Evolutionary conservation across 2,797 vertebrate genomes (phyloP).

Genomic region (Melopsittacus undulatus): DNA sequence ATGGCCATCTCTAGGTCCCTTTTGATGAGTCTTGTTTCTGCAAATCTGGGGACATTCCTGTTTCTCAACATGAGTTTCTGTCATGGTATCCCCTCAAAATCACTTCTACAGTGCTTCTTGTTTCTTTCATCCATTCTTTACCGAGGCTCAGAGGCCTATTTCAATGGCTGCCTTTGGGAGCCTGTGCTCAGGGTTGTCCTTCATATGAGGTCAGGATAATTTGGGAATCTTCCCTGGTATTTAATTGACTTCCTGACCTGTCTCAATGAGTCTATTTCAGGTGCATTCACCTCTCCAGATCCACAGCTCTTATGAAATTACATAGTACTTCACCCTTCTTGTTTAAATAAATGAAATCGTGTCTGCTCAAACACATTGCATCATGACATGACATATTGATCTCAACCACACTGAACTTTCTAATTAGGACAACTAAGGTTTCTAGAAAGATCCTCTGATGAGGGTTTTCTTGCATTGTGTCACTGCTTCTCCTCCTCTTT

Average conservation of each 20-base stretch:
- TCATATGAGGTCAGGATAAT: not conserved
- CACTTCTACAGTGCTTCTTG: not conserved
- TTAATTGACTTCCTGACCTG: not conserved
- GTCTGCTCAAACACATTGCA: constrained; percentile 11
- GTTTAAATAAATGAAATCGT: not conserved
- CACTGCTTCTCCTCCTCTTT: not conserved
- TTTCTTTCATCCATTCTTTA: not conserved
- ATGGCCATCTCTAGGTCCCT: not conserved
- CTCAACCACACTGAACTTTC: not conserved
- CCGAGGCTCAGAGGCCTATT: not conserved
- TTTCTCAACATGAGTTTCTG: not conserved
- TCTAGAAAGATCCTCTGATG: not conserved
- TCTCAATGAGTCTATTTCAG: constrained; percentile 1
- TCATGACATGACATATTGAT: not conserved
- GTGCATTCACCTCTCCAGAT: not conserved
- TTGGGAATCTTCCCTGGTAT: not conserved
- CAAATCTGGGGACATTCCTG: accelerated
- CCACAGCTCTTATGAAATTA: not conserved
- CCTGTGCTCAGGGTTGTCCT: not conserved
- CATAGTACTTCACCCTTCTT: not conserved
- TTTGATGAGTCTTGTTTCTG: not conserved
- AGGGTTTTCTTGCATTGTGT: not conserved
- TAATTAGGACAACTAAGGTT: not conserved
- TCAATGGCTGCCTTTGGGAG: not conserved
- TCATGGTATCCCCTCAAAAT: not conserved